Base-by-base conservation (phyloP, 2,797 vertebrate species). In the Jordanella pulchra region DNA sequence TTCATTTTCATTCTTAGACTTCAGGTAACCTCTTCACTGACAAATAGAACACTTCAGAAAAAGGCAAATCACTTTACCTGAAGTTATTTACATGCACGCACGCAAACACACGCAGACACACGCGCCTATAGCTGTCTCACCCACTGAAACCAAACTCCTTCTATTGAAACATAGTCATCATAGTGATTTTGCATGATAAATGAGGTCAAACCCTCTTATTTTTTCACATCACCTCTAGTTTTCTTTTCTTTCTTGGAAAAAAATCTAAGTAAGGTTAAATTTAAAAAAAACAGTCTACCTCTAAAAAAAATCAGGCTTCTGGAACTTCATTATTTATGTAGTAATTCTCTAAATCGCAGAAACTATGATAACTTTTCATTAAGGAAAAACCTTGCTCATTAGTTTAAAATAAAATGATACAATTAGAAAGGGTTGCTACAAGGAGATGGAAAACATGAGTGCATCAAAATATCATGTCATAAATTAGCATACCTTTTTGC, bases 101-200 rank as follows among this genome's bases (percentile, higher is more conserved):
- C 70, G 17, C 65, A 66, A 70, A 44, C 76, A 48, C 77, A 55
- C 73, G 47, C 68, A 30, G 67, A 69, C 74, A 73, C 44, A 58
- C 68, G 65, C 68, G 80, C 77, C 78, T 50, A 73, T 56, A 76
- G 15, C 79, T 69, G 66, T 77, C 85, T 82, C 84, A 80, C 58
- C 70, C 77, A 66, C 83, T 67, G 74, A 85, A 78, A 91, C 78
- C 82, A 83, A 79, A 89, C 76, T 76, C 84, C 72, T 54, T 78
- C 78, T 87, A 86, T 86, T 83, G 78, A 86, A 92, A 94, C 84
- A 81, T 86, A 89, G 89, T 91, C 89, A 92, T 89, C 81, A 90
- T 84, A 84, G 88, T 88, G 85, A 91, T 87, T 87, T 90, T 89
- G 87, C 90, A 90, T 91, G 88, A 90, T 88, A 74, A 83, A 86